Evolutionary conservation across 2,888 invertebrate genomes (phyloP).

Genomic region (Rhagonycha lutea): DNA sequence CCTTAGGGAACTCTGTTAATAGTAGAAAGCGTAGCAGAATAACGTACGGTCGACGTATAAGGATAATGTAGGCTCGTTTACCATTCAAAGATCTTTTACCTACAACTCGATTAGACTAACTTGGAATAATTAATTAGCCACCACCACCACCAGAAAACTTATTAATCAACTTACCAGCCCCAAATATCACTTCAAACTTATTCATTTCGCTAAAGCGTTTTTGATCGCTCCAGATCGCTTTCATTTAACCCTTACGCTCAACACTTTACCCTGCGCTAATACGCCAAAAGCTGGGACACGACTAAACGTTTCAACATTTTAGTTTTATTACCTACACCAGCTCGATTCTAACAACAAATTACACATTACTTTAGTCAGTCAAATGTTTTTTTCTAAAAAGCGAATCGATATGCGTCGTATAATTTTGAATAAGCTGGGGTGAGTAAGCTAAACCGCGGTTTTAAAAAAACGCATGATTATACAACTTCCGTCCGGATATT

Average conservation of each 20-base stretch:
- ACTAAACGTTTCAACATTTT: neutral
- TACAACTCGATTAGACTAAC: conserved; percentile 27
- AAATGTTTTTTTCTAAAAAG: neutral
- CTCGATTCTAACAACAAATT: neutral
- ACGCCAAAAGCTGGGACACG: neutral
- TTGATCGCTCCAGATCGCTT: neutral
- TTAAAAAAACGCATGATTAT: neutral
- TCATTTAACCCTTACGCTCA: neutral
- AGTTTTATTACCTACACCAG: neutral
- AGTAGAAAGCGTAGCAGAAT: conserved; percentile 29
- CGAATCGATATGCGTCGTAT: neutral
- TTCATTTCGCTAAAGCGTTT: neutral
- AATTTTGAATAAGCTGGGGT: neutral
- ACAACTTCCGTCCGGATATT: neutral
- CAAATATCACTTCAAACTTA: neutral
- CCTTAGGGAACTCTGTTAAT: conserved; percentile 31
- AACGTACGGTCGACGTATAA: conserved; percentile 27
- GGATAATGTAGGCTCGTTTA: conserved; percentile 24
- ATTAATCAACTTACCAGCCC: conserved; percentile 20
- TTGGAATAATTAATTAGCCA: conserved; percentile 17
- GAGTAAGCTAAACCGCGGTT: neutral
- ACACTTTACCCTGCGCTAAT: neutral
- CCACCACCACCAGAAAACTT: conserved; percentile 10
- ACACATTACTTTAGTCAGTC: neutral
- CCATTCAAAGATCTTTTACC: conserved; percentile 25